Percentiles rank a stretch among this genome's conserved stretches.
These are phyloP conservation scores for Coregonus sp. DNA, from an alignment of 2,797 vertebrate genomes.

Conservation along the genomic window DNA sequence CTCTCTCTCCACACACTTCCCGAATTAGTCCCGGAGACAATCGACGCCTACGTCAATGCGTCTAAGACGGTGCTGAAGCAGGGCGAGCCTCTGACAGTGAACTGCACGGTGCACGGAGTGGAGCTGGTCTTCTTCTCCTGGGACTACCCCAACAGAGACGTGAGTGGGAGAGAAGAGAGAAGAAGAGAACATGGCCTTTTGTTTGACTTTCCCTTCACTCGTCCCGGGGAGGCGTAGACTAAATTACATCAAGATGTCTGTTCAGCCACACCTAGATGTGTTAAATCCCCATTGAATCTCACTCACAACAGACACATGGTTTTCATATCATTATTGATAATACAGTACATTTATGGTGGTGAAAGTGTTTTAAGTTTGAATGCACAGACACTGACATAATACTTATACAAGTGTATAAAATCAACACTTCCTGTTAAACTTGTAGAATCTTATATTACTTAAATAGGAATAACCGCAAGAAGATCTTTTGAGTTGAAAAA, in stretches of 20 bases:
- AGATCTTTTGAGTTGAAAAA: too few species aligned
- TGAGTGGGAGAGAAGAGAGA: constrained; percentile 71
- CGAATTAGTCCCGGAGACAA: constrained; percentile 66
- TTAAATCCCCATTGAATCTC: constrained; percentile 11
- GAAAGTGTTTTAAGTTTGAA: background rate
- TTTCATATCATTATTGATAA: constrained; percentile 23
- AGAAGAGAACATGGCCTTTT: constrained; percentile 38
- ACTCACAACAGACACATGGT: constrained; percentile 8
- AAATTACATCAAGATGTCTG: constrained; percentile 72
- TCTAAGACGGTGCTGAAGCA: constrained; percentile 86
- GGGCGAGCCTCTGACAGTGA: constrained; percentile 86
- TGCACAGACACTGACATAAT: too few species aligned
- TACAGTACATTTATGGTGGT: background rate
- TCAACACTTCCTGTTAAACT: too few species aligned
- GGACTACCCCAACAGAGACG: constrained; percentile 82
- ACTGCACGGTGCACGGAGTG: constrained; percentile 85
- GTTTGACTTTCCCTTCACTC: too few species aligned
- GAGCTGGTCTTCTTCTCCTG: constrained; percentile 87
- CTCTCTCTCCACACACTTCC: constrained; percentile 37
- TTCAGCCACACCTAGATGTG: constrained; percentile 64
- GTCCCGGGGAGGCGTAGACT: constrained; percentile 22
- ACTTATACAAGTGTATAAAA: too few species aligned
- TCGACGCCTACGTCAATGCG: constrained; percentile 83
- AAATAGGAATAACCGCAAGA: too few species aligned
- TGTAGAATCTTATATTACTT: too few species aligned